Evolutionary conservation across 2,888 invertebrate species (phyloP).

Genomic region (Ernsta delagoae): DNA sequence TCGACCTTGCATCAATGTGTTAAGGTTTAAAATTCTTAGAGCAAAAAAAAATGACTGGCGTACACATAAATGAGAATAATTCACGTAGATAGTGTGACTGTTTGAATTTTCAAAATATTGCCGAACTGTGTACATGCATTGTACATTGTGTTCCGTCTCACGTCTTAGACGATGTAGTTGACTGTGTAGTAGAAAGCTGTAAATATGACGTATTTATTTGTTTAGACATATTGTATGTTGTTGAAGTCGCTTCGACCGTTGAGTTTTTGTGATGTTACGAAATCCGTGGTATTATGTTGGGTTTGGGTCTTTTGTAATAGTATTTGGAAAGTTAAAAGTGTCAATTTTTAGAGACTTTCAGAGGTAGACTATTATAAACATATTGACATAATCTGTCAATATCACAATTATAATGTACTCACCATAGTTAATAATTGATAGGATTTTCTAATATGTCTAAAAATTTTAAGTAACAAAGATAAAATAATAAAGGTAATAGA

Average conservation of each 20-base stretch:
- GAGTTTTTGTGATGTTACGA: background rate
- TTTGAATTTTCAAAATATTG: constrained; percentile 1
- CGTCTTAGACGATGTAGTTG: constrained; percentile 7
- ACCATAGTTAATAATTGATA: background rate
- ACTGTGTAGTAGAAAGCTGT: constrained; percentile 15
- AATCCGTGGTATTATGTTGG: background rate
- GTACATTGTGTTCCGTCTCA: background rate
- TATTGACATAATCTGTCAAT: background rate
- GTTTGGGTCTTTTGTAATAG: background rate
- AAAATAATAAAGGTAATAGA: background rate
- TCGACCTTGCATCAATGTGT: background rate
- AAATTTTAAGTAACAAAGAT: background rate
- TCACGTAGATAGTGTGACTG: background rate
- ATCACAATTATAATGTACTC: background rate
- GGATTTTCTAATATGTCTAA: background rate
- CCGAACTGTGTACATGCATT: background rate
- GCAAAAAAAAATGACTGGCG: background rate
- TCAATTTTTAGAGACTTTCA: constrained; percentile 1
- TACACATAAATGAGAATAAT: background rate
- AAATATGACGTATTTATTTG: constrained; percentile 17
- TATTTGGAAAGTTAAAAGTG: background rate
- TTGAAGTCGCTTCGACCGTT: background rate
- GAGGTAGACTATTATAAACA: background rate
- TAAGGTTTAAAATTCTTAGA: background rate
- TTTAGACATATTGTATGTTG: constrained; percentile 5